Conservation (phyloP, 2,113 vertebrate species). For the Seriola rivoliana region DNA sequence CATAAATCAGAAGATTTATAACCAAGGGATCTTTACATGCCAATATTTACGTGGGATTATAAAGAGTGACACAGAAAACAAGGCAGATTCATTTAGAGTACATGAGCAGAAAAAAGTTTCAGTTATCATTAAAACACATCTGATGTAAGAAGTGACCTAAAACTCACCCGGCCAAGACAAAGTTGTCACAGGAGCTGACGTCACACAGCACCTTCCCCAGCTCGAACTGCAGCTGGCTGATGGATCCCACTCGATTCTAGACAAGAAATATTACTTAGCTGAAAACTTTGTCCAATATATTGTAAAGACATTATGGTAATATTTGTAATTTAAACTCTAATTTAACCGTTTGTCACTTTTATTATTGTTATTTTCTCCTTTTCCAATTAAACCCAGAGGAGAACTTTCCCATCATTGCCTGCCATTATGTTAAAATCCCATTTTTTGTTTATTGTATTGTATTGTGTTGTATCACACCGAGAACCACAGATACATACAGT, state of each 20-base stretch:
- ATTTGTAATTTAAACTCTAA: neutral
- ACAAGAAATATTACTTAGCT: neutral
- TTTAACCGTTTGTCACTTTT: too few species aligned
- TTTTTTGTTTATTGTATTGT: neutral
- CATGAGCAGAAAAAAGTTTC: too few species aligned
- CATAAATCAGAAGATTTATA: slow-evolving; percentile 12
- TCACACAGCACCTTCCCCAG: slow-evolving; percentile 91
- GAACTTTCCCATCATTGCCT: neutral
- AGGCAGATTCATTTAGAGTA: neutral
- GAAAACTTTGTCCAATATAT: neutral
- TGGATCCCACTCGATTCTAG: slow-evolving; percentile 91
- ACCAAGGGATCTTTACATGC: neutral
- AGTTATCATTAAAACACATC: neutral
- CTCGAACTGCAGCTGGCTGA: slow-evolving; percentile 91
- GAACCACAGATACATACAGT: neutral
- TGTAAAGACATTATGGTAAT: neutral
- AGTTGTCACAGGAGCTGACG: slow-evolving; percentile 88
- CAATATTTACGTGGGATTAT: too few species aligned
- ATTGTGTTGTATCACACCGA: neutral
- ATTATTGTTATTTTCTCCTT: too few species aligned
- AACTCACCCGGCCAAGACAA: slow-evolving; percentile 93
- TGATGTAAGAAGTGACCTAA: neutral
- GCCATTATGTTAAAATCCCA: neutral
- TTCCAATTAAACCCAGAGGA: too few species aligned
- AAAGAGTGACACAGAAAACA: neutral